Conservation (phyloP, 2,888 invertebrate genomes). For the Caenorhabditis parvicauda region DNA sequence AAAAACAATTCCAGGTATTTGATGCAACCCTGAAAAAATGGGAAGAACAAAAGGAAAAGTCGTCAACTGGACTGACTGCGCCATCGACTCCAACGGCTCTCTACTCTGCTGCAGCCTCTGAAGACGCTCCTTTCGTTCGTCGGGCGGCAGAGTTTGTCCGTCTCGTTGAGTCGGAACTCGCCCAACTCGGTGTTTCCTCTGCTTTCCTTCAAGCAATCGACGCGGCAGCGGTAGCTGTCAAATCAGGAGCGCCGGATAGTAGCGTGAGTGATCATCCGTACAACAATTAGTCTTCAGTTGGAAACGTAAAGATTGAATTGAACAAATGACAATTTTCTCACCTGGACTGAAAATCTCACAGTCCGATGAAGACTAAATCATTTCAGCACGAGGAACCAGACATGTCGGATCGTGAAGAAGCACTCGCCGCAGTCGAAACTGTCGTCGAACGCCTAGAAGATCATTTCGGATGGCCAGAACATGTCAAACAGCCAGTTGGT, state of each 20-base stretch:
- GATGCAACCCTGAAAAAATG: constrained; percentile 84
- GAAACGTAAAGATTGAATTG: neutral
- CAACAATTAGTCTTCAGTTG: neutral
- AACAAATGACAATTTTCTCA: neutral
- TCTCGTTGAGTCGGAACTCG: constrained; percentile 42
- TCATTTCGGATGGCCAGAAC: constrained; percentile 36
- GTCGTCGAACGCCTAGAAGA: constrained; percentile 44
- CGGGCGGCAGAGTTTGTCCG: constrained; percentile 40
- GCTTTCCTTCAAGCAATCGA: constrained; percentile 39
- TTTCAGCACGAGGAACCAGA: constrained; percentile 16
- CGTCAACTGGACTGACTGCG: constrained; percentile 17
- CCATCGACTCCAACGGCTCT: constrained; percentile 37
- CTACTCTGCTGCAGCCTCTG: neutral
- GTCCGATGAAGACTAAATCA: neutral
- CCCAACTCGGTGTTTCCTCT: constrained; percentile 39
- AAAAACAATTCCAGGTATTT: constrained; percentile 69
- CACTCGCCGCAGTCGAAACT: constrained; percentile 36
- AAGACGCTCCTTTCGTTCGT: constrained; percentile 24
- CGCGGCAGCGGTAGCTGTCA: constrained; percentile 32
- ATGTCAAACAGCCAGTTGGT: constrained; percentile 20
- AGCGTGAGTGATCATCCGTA: neutral
- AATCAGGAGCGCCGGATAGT: constrained; percentile 12
- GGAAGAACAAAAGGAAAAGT: constrained; percentile 76
- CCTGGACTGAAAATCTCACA: neutral
- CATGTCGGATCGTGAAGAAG: constrained; percentile 37